phyloP scores from a whole-genome alignment of 1,140 invertebrate species.

The Pseudomyrmex gracilis region DNA sequence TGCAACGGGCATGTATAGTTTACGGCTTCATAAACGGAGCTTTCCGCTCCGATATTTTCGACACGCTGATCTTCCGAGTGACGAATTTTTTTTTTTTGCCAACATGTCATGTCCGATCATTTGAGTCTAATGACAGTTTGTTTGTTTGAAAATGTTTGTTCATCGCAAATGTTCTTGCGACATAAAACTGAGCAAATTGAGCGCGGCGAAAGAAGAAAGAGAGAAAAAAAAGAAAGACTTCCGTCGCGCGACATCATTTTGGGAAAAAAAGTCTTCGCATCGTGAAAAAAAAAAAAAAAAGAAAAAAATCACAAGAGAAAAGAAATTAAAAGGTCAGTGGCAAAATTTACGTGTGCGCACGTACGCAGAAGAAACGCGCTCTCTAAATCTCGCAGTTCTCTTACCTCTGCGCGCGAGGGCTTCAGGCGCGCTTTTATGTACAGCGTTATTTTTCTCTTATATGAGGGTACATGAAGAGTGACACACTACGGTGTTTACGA shows the following conservation, averaged over 20 bases:
- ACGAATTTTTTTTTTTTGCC: neutral
- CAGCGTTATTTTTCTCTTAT: conserved; percentile 71
- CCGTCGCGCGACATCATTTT: no score
- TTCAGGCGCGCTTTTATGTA: conserved; percentile 49
- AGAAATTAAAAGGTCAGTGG: neutral
- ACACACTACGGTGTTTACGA: conserved; percentile 69
- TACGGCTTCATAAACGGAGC: neutral
- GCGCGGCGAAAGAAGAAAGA: neutral
- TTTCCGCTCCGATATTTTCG: neutral
- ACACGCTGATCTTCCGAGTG: neutral
- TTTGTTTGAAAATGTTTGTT: neutral
- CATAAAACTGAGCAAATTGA: neutral
- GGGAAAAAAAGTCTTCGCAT: no score
- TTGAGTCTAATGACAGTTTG: neutral
- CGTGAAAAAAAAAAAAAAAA: neutral
- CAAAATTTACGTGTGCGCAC: neutral
- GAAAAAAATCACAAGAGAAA: neutral
- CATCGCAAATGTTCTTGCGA: neutral
- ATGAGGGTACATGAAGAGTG: conserved; percentile 58
- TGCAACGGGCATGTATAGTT: conserved; percentile 1
- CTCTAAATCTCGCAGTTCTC: neutral
- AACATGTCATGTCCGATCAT: neutral
- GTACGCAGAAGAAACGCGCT: neutral
- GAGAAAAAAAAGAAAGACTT: neutral
- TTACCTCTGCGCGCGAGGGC: conserved; percentile 30